Base-by-base conservation (phyloP, 2,888 invertebrate genomes). In the Perizoma affinitatum region DNA sequence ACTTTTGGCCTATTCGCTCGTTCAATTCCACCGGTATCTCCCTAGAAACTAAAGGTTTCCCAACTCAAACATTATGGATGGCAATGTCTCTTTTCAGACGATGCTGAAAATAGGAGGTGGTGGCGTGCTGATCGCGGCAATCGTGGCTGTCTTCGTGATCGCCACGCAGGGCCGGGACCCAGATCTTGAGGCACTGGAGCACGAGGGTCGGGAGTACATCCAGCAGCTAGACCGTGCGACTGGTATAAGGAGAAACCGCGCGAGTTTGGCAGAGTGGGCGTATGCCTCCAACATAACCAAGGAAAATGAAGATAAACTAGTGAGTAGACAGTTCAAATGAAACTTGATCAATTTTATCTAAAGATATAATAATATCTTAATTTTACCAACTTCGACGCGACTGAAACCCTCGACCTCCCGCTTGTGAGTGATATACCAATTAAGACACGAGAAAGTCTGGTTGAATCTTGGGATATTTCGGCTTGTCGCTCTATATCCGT, bases 221-320 rank as follows among this genome's bases (percentile, higher is more conserved):
- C 72, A 92, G 55, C 92, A 94, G 61, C 78, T 95, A 36, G 95
- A 96, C 78, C 90, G 88, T 52, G 93, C 94, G 60, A 85, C 93
- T n/a, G 94, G 94, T 0, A 72, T 86, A 51, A 93, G 94, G 73
- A 92, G 90, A 64, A 95, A 96, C 75, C 85, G 90, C n/a, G 93
- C 93, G 5, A 90, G 93, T 0, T 69, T 94, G 4, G 95, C 95
- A 0, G 93, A 94, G 60, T 97, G 97, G 97, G 93, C 92, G 0
- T 96, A 96, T 77, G 95, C 94, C 0, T 95, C 96, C 0, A 96
- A 97, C 78, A 93, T 97, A 45, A 97, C 95, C 0, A 94, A 96
- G 54, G 94, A 94, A 58, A 97, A 91, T 71, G 91, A 92, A 10
- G 90, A 90, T n/a, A 82, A 75, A 63, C 80, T 86, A 82, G 92